Percentiles rank a stretch among this genome's conserved stretches.
These are phyloP conservation scores for Protobothrops flavoviridis DNA, from an alignment of 2,113 vertebrate species.

Conservation along the genomic window DNA sequence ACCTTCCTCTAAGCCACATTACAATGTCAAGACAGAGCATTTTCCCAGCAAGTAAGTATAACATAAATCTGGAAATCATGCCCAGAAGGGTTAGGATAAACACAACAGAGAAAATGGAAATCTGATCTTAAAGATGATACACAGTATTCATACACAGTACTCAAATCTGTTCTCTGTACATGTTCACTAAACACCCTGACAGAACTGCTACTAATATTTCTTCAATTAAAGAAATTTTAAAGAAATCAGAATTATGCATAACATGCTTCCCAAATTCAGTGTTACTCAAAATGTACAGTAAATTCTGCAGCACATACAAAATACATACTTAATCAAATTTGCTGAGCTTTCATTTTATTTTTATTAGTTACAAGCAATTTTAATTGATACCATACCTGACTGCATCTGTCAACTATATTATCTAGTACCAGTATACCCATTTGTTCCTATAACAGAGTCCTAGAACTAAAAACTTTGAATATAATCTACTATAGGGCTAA, in stretches of 20 bases:
- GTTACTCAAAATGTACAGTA: not conserved
- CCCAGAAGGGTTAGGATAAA: not conserved
- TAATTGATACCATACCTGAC: not conserved
- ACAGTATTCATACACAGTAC: too few species aligned
- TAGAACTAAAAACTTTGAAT: not conserved
- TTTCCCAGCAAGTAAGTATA: slow-evolving; percentile 26
- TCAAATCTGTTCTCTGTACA: not conserved
- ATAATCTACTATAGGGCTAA: not conserved
- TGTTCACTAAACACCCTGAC: not conserved
- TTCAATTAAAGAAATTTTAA: not conserved
- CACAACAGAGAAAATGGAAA: not conserved
- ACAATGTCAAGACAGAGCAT: slow-evolving; percentile 12
- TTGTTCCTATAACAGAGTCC: not conserved
- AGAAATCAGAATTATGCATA: not conserved
- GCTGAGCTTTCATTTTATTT: not conserved
- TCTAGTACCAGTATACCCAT: not conserved
- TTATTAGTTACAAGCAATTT: not conserved
- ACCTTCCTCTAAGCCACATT: slow-evolving; percentile 9
- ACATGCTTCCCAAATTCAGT: not conserved
- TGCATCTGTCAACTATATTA: not conserved
- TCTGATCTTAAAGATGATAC: not conserved
- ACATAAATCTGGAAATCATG: not conserved
- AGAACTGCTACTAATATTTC: not conserved
- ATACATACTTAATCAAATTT: not conserved
- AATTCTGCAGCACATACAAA: not conserved